These are phyloP conservation scores for Osmerus eperlanus DNA, from an alignment of 2,113 vertebrate genomes.

Conservation along the genomic window DNA sequence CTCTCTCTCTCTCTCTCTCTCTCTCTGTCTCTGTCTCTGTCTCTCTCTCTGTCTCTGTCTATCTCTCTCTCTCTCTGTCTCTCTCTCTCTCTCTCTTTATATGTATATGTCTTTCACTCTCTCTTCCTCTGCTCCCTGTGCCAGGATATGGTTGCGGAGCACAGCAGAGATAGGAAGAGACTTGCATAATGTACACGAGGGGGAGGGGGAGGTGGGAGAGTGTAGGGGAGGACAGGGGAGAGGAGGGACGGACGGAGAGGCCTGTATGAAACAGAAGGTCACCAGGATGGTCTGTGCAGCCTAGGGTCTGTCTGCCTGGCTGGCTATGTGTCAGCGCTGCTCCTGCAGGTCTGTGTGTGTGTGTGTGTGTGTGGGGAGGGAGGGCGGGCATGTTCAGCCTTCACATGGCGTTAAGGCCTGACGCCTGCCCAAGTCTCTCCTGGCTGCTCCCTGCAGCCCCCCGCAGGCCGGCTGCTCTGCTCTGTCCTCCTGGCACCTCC, in stretches of 20 bases:
- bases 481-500: not conserved
- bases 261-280: slow-evolving; percentile 10
- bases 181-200: slow-evolving; percentile 23
- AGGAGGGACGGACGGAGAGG: not conserved
- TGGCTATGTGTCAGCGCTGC: slow-evolving; percentile 49
- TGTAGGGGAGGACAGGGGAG: not conserved
- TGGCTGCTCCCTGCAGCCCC: not conserved
- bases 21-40: not conserved
- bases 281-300: not conserved
- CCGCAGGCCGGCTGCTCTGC: too few relatives aligned
- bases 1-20: slow-evolving; percentile 3
- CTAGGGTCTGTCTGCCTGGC: slow-evolving; percentile 36
- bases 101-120: not conserved
- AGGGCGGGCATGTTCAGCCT: slow-evolving; percentile 36
- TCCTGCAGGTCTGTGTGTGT: slow-evolving; percentile 43
- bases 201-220: not conserved
- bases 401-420: slow-evolving; percentile 50
- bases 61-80: not conserved
- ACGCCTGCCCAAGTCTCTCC: slow-evolving; percentile 19
- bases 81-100: not conserved
- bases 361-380: slow-evolving; percentile 21
- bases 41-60: too few relatives aligned
- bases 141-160: slow-evolving; percentile 1
- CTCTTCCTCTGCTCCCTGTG: not conserved
- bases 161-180: not conserved